These are phyloP conservation scores for Marmota monax DNA, from an alignment of 2,113 vertebrate genomes.

Conservation along the genomic window DNA sequence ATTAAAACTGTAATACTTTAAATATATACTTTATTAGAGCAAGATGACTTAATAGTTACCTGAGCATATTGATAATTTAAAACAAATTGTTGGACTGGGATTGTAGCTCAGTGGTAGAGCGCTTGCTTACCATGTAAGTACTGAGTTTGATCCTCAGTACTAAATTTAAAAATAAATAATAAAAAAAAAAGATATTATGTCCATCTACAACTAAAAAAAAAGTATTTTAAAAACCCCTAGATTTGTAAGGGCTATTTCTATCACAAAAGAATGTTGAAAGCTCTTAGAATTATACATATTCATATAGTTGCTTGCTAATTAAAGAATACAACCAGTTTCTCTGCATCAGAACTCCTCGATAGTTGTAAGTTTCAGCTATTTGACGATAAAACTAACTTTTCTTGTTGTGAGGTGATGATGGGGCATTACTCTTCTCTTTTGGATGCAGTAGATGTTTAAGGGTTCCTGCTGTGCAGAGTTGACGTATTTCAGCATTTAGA, in stretches of 20 bases:
- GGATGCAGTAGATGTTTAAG: neutral
- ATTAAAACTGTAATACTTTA: neutral
- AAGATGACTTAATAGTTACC: neutral
- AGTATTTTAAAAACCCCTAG: too few species aligned
- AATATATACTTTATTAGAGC: neutral
- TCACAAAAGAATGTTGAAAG: neutral
- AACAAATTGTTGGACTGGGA: accelerated
- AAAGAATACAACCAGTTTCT: neutral
- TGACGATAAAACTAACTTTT: neutral
- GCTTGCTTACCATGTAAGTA: too few species aligned
- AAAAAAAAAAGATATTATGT: too few species aligned
- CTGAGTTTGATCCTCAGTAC: too few species aligned
- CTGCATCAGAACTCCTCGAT: neutral
- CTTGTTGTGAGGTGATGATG: neutral
- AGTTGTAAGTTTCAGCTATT: neutral
- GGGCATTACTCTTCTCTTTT: neutral
- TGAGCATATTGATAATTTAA: neutral
- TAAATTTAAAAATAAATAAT: too few species aligned
- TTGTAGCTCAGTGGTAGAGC: too few species aligned
- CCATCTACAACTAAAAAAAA: too few species aligned
- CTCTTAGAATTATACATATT: neutral
- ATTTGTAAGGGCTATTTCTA: neutral
- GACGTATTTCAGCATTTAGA: accelerated
- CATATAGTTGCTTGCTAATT: neutral
- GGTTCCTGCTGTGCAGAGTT: neutral